These are phyloP conservation scores for Mastigias papua DNA, from an alignment of 30 jellyfish, hydroid and myxozoan species.

Conservation along the genomic window DNA sequence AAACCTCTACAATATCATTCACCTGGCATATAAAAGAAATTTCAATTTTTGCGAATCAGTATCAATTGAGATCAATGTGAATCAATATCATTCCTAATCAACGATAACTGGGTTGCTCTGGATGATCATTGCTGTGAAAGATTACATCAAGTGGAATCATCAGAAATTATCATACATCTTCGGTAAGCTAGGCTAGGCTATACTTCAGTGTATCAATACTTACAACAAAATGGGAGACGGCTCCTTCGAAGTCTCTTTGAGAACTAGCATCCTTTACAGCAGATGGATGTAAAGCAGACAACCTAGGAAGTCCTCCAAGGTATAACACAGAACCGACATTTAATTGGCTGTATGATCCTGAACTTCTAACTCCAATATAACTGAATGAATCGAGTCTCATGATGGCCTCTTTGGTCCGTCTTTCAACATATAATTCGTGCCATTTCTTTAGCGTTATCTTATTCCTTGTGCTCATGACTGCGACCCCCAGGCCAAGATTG, in stretches of 20 bases:
- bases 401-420: conserved; percentile 81
- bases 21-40: conserved; percentile 39
- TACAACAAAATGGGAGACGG: conserved; percentile 73
- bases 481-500: conserved; percentile 77
- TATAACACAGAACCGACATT: conserved; percentile 75
- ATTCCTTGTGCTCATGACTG: conserved; percentile 72
- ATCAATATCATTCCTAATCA: not conserved
- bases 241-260: conserved; percentile 85
- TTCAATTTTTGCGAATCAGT: not conserved
- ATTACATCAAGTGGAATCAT: too few species aligned
- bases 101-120: not conserved
- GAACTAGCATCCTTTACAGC: conserved; percentile 80
- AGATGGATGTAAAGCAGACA: conserved; percentile 50
- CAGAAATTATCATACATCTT: too few species aligned
- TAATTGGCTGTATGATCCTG: conserved; percentile 71
- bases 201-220: conserved; percentile 17
- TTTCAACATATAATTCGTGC: conserved; percentile 74
- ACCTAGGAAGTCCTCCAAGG: conserved; percentile 86
- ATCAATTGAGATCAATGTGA: not conserved
- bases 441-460: conserved; percentile 58
- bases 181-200: too few species aligned
- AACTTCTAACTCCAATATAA: conserved; percentile 68
- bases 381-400: conserved; percentile 79
- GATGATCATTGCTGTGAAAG: not conserved
- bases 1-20: conserved; percentile 38